Evolutionary conservation across 92 coral and sea anemone species (phyloP), one percentile per base, ranked within the genome.

Genomic region (Diadumene lineata): DNA sequence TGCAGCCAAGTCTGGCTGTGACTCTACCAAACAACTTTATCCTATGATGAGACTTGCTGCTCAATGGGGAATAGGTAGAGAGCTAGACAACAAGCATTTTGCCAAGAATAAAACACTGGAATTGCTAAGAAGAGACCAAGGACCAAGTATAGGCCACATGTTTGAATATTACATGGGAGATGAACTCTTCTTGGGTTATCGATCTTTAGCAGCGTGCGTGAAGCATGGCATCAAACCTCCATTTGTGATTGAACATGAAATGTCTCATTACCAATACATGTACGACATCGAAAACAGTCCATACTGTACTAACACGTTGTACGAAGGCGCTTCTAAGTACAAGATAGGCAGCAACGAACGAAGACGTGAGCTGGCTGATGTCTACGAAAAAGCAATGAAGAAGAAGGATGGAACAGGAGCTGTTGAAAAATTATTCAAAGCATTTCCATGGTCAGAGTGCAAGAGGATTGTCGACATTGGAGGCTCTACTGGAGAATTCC

Each of bases 371-470:
- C 53, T 79, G 31, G 88, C 83, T 0, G 55, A 80, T 0, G 73
- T 60, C 24, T 84, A 84, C 31, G 50, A 74, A 56, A 76, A 68
- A 16, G 88, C 86, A 10, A 70, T 82, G 83, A 60, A 57, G 6
- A 31, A 11, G 0, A 1, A 27, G n/a, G 4, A 38, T 17, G 43
- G 29, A 2, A 16, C 8, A 18, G 18, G 19, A 27, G 62, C 25
- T 19, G 34, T 56, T 4, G 17, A 16, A 13, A 70, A 51, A 57
- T 56, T 87, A 2, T 70, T 34, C 56, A 70, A 28, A 15, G 78
- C 75, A 44, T 87, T 75, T 60, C 89, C 83, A 16, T 87, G 89
- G 92, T 56, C n/a, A n/a, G n/a, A n/a, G n/a, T n/a, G n/a, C n/a
- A n/a, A n/a, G n/a, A n/a, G n/a, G n/a, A n/a, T n/a, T n/a, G n/a